phyloP scores from a whole-genome alignment of 2,113 vertebrate species.

The Sylvilagus bachmani region DNA sequence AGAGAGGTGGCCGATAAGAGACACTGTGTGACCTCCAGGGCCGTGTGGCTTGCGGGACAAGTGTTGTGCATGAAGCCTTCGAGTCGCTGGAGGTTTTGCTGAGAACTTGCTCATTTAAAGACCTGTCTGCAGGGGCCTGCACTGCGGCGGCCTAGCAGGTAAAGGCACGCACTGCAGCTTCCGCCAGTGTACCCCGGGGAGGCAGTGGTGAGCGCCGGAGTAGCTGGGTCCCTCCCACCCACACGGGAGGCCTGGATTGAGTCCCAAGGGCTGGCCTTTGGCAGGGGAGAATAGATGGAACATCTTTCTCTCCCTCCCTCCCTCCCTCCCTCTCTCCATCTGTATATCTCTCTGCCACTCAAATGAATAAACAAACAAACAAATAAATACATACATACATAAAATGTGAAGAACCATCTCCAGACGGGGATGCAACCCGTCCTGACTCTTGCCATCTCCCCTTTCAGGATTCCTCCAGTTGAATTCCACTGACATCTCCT shows the following conservation, averaged over 20 bases:
- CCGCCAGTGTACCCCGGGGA: too few relatives aligned
- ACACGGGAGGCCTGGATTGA: too few relatives aligned
- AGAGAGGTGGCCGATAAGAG: not conserved
- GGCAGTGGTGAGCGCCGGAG: too few relatives aligned
- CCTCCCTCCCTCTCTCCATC: too few relatives aligned
- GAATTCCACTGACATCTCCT: conserved; percentile 1
- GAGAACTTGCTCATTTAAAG: not conserved
- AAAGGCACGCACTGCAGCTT: not conserved
- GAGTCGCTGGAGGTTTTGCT: not conserved
- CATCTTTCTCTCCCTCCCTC: not conserved
- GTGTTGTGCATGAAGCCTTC: not conserved
- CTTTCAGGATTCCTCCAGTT: conserved; percentile 17
- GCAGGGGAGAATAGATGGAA: not conserved
- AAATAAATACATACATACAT: too few relatives aligned
- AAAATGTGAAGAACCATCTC: not conserved
- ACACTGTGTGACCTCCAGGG: not conserved
- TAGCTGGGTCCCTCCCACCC: too few relatives aligned
- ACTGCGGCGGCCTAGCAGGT: accelerated
- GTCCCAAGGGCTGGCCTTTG: too few relatives aligned
- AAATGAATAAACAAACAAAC: too few relatives aligned
- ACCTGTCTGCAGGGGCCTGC: not conserved
- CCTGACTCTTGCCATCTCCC: not conserved
- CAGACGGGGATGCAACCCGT: not conserved
- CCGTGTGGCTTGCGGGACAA: not conserved
- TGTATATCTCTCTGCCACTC: too few relatives aligned